These are phyloP conservation scores for Agrenia bidenticulata DNA, from an alignment of 2,888 invertebrate species.

Conservation along the genomic window DNA sequence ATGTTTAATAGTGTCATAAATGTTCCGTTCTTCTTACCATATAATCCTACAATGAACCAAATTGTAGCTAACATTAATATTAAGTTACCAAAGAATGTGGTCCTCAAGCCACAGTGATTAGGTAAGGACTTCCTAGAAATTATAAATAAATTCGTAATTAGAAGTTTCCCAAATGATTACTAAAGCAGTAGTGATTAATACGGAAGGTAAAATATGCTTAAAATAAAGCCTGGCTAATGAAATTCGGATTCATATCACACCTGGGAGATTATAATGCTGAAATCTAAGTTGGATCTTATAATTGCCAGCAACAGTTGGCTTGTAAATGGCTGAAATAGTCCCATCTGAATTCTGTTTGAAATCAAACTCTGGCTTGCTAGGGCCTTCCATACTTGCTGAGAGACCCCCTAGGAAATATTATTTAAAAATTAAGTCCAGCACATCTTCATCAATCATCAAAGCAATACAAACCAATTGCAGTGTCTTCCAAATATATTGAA, in stretches of 20 bases:
- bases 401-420: slow-evolving; percentile 19
- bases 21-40: too few relatives aligned
- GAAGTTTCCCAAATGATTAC: background rate
- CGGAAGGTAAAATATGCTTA: background rate
- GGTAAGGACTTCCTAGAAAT: slow-evolving; percentile 27
- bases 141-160: background rate
- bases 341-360: slow-evolving; percentile 25
- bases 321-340: slow-evolving; percentile 20
- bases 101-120: slow-evolving; percentile 69
- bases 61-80: too few relatives aligned
- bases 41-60: too few relatives aligned
- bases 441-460: too few relatives aligned
- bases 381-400: slow-evolving; percentile 25
- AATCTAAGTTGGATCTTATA: slow-evolving; percentile 28
- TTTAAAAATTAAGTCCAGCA: background rate
- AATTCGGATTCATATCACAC: background rate
- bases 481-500: too few relatives aligned
- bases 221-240: too few relatives aligned
- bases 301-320: slow-evolving; percentile 24
- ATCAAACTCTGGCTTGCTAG: slow-evolving; percentile 23
- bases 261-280: slow-evolving; percentile 21
- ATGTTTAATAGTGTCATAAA: too few relatives aligned
- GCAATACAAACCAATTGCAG: too few relatives aligned
- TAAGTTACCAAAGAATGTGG: background rate
- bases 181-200: background rate